Percentiles rank a stretch among this genome's conserved stretches.
Evolutionary conservation across 1,140 invertebrate genomes (phyloP).

Genomic region (Drosophila auraria): DNA sequence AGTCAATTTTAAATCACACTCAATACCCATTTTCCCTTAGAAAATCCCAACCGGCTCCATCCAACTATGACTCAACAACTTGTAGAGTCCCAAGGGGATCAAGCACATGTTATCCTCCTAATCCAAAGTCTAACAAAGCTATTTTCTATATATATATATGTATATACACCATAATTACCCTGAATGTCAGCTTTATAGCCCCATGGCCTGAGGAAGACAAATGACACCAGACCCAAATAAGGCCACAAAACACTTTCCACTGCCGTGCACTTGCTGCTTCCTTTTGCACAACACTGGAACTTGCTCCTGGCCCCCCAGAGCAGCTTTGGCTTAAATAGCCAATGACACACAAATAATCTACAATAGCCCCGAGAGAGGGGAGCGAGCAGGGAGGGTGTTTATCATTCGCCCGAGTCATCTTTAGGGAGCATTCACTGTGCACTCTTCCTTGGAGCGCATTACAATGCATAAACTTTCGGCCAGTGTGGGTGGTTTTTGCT

Average conservation of each 20-base stretch:
- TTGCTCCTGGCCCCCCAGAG: conserved; percentile 8
- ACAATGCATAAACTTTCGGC: conserved; percentile 66
- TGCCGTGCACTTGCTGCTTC: conserved; percentile 14
- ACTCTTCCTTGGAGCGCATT: conserved; percentile 41
- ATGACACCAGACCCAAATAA: conserved; percentile 27
- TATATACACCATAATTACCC: conserved; percentile 25
- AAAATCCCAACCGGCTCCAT: too few species aligned
- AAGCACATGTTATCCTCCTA: conserved; percentile 24
- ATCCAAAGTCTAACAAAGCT: conserved; percentile 25
- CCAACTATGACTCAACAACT: conserved; percentile 1
- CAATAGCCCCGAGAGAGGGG: conserved; percentile 19
- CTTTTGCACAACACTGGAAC: conserved; percentile 6
- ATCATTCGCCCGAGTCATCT: conserved; percentile 54
- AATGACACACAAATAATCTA: conserved; percentile 54
- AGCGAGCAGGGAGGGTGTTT: conserved; percentile 2
- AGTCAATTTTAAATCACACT: neutral
- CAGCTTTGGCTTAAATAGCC: conserved; percentile 47
- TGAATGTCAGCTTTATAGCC: conserved; percentile 20
- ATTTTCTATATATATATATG: conserved; percentile 14
- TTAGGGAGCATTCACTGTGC: conserved; percentile 60
- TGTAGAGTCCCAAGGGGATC: conserved; percentile 10
- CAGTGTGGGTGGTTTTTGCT: conserved; percentile 30
- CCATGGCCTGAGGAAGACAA: conserved; percentile 31
- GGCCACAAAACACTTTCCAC: conserved; percentile 24
- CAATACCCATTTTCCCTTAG: neutral